A percentile compares a stretch with the other conserved stretches of the same genome.
phyloP scores from a whole-genome alignment of 2,888 invertebrate genomes.

The Mesorhabditis spiculigera region DNA sequence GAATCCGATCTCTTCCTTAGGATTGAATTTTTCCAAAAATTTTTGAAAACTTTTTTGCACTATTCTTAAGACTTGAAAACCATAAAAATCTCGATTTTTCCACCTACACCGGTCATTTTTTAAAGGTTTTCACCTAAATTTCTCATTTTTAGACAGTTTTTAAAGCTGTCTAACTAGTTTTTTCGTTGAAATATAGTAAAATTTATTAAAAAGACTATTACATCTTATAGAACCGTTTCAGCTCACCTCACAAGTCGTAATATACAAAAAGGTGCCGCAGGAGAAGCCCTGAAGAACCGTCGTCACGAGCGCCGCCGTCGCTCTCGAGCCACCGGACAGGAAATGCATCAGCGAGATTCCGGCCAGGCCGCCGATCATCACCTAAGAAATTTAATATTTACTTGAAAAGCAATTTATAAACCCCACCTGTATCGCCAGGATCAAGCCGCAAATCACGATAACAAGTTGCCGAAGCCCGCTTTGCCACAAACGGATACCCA shows the following conservation, averaged over 20 bases:
- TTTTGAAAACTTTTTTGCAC: not conserved
- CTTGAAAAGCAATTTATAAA: not conserved
- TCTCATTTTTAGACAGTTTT: no score
- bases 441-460: slow-evolving; percentile 21
- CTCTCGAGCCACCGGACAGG: slow-evolving; percentile 63
- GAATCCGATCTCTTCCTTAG: no score
- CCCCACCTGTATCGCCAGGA: slow-evolving; percentile 30
- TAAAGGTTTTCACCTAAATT: no score
- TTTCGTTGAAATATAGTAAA: no score
- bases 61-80: no score
- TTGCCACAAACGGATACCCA: slow-evolving; percentile 62
- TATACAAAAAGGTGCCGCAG: slow-evolving; percentile 85
- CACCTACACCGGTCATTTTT: no score
- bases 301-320: slow-evolving; percentile 35
- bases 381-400: slow-evolving; percentile 59
- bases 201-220: no score
- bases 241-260: slow-evolving; percentile 81
- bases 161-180: no score
- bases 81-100: no score
- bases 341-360: slow-evolving; percentile 65
- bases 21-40: not conserved
- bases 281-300: slow-evolving; percentile 67
- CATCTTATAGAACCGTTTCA: not conserved
- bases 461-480: slow-evolving; percentile 23
- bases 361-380: slow-evolving; percentile 68